Base-by-base conservation (phyloP, 2,113 vertebrate species). In the Erinaceus europaeus region DNA sequence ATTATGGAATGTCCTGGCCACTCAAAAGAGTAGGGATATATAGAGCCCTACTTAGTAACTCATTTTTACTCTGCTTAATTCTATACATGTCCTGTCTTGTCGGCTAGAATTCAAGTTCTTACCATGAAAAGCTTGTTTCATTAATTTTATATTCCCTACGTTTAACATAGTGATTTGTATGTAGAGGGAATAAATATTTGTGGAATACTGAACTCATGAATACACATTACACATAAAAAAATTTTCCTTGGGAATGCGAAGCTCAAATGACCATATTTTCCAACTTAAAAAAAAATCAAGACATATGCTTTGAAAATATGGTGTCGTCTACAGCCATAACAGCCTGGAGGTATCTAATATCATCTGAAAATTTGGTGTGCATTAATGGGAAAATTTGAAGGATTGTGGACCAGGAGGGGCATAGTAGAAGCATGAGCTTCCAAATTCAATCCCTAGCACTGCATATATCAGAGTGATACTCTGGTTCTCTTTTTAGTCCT, bases 1-100 rank as follows among this genome's bases (percentile, higher is more conserved):
- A 5, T 64, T 76, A 46, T 64, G 46, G 62, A 84, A 69, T 40
- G 34, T 5, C 42, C 20, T 80, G 23, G 5, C 9, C 75, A 61
- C 9, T 90, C 32, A 79, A 48, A 86, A 82, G 81, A 40, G 53
- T 42, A 77, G 55, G 40, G n/a, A n/a, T n/a, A n/a, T n/a, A n/a
- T 68, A 52, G 59, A 68, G 44, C 9, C 17, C 42, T 85, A 5
- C 32, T 32, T 72, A 77, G 44, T 14, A 36, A n/a, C 18, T 48
- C 38, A 86, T 65, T 74, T 80, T 75, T 36, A 85, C 62, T 72
- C 21, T 68, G 23, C 79, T 79, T 77, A 61, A 42, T 84, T 84
- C 29, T 55, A 27, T 55, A 69, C 25, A 62, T 85, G 38, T 42
- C 38, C 32, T 81, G 38, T 12, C 20, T 85, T 80, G 44, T 92